A percentile compares a stretch with the other conserved stretches of the same genome.
Evolutionary conservation across 2,888 invertebrate genomes (phyloP).

Genomic region (Aleiodes leptofemur): DNA sequence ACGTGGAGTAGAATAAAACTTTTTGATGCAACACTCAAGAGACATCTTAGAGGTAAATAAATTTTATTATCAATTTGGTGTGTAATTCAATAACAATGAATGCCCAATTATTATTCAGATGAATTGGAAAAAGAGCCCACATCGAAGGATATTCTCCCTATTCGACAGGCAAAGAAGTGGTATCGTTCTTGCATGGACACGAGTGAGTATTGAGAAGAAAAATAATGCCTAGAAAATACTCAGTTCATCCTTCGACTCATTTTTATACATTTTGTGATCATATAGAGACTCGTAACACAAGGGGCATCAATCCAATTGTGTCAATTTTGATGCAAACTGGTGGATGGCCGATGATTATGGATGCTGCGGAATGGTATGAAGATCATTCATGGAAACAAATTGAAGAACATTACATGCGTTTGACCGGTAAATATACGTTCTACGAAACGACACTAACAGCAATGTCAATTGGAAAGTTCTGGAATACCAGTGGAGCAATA

Average conservation of each 20-base stretch:
- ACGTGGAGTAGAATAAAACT: conserved; percentile 53
- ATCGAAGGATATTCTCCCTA: conserved; percentile 55
- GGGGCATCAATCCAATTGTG: conserved; percentile 57
- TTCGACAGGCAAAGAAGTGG: conserved; percentile 59
- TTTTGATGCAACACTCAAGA: conserved; percentile 42
- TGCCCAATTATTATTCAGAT: conserved; percentile 40
- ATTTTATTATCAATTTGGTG: too few species aligned
- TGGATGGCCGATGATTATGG: conserved; percentile 53
- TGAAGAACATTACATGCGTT: conserved; percentile 57
- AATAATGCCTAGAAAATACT: background rate
- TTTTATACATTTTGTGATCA: too few species aligned
- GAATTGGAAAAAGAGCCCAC: conserved; percentile 46
- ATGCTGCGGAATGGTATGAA: conserved; percentile 60
- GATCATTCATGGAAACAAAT: conserved; percentile 60
- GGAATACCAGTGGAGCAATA: too few species aligned
- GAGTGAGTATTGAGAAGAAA: too few species aligned
- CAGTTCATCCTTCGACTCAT: conserved; percentile 45
- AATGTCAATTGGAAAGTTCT: too few species aligned
- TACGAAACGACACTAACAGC: background rate
- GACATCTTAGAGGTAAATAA: conserved; percentile 27
- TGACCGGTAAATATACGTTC: conserved; percentile 50
- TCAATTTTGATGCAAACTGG: too few species aligned
- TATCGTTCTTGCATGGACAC: conserved; percentile 55
- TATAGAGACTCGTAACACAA: conserved; percentile 35
- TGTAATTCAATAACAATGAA: background rate